These are phyloP conservation scores for Urocolius indicus DNA, from an alignment of 2,113 vertebrate species.

Conservation along the genomic window DNA sequence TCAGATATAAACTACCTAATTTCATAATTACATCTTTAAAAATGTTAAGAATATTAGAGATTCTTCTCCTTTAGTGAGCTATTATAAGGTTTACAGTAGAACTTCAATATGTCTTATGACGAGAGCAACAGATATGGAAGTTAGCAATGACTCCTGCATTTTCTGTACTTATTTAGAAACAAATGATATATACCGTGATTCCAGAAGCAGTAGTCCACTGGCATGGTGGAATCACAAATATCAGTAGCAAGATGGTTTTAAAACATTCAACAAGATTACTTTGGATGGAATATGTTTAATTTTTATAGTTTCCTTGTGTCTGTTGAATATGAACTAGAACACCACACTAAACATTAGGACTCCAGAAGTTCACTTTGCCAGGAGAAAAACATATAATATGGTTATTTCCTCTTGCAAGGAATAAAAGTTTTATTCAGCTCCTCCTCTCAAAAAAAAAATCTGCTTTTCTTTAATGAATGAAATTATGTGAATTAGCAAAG, in stretches of 20 bases:
- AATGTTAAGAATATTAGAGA: constrained; percentile 30
- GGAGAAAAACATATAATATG: not conserved
- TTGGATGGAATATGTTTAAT: not conserved
- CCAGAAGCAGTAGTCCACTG: not conserved
- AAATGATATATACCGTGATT: not conserved
- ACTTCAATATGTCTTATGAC: not conserved
- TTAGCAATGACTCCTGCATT: not conserved
- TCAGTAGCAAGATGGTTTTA: not conserved
- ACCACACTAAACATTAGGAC: not conserved
- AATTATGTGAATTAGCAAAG: not conserved
- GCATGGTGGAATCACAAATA: not conserved
- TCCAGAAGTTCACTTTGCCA: not conserved
- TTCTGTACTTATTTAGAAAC: not conserved
- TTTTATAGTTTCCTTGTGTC: not conserved
- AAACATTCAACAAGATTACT: not conserved
- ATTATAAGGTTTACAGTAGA: not conserved
- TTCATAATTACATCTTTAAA: constrained; percentile 8
- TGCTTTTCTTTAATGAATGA: not conserved
- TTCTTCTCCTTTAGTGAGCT: not conserved
- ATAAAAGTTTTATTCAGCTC: not conserved
- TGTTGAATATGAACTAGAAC: not conserved
- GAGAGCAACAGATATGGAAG: not conserved
- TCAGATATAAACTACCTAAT: constrained; percentile 28
- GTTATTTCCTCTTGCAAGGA: not conserved
- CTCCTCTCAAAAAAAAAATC: not conserved